Evolutionary conservation across 2,888 invertebrate species (phyloP).

Genomic region (Arenicola marina): DNA sequence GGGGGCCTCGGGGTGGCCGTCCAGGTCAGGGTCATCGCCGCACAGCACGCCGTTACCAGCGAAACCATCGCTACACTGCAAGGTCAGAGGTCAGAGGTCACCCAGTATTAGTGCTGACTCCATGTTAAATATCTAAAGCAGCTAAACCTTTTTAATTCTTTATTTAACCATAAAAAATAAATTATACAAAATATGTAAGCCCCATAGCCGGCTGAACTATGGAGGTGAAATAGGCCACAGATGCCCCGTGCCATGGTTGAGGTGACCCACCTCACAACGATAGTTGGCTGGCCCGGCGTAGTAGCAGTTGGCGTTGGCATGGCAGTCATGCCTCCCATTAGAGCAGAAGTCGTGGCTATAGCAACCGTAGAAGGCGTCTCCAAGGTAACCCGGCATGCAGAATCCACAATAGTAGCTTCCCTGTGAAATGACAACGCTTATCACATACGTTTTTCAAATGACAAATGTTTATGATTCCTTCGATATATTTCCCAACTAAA

Average conservation of each 20-base stretch:
- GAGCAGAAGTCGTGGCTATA: conserved; percentile 41
- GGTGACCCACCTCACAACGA: background rate
- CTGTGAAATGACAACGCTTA: conserved; percentile 37
- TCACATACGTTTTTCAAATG: too few relatives aligned
- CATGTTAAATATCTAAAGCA: too few relatives aligned
- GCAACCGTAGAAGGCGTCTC: conserved; percentile 39
- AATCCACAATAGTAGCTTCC: conserved; percentile 46
- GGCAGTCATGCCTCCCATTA: conserved; percentile 29
- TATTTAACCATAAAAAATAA: too few relatives aligned
- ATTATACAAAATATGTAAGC: too few relatives aligned
- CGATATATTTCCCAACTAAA: too few relatives aligned
- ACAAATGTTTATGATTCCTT: too few relatives aligned
- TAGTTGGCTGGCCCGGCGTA: background rate
- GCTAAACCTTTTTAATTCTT: too few relatives aligned
- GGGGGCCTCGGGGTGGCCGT: conserved; percentile 30
- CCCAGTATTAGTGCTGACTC: too few relatives aligned
- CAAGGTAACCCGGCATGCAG: conserved; percentile 44
- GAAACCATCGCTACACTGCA: conserved; percentile 46
- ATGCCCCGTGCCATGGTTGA: too few relatives aligned
- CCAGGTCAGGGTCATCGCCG: conserved; percentile 44
- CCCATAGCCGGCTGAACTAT: too few relatives aligned
- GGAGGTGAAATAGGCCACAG: too few relatives aligned
- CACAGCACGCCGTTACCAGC: conserved; percentile 47
- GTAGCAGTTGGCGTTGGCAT: background rate
- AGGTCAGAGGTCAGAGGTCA: too few relatives aligned